A percentile compares a stretch with the other conserved stretches of the same genome.
Evolutionary conservation across 2,113 vertebrate genomes (phyloP).

Genomic region (Amphiprion ocellaris): DNA sequence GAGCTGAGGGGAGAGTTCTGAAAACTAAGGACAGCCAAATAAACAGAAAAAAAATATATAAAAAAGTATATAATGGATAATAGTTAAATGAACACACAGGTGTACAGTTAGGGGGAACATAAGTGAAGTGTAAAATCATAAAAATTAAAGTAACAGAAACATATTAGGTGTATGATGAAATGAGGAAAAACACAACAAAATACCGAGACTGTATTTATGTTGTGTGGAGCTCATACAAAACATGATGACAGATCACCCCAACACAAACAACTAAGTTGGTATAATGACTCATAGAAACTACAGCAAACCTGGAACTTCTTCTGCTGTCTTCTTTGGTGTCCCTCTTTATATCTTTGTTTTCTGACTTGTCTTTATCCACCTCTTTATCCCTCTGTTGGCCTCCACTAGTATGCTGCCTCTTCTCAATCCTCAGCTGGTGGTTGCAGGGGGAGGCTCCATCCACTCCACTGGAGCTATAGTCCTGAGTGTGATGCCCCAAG

Average conservation of each 20-base stretch:
- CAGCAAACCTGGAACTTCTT: constrained; percentile 65
- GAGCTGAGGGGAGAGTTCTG: constrained; percentile 91
- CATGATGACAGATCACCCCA: neutral
- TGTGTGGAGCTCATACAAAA: neutral
- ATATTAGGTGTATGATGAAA: constrained; percentile 20
- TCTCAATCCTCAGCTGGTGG: constrained; percentile 77
- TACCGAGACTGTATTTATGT: neutral
- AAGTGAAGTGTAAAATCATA: constrained; percentile 5
- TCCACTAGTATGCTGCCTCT: constrained; percentile 66
- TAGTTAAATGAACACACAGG: constrained; percentile 17
- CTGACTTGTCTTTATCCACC: constrained; percentile 57
- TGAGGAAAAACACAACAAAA: constrained; percentile 17
- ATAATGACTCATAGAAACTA: neutral
- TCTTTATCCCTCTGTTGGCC: constrained; percentile 65
- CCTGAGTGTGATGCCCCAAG: constrained; percentile 61
- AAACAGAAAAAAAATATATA: constrained; percentile 1
- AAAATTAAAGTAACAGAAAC: constrained; percentile 13
- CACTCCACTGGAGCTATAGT: constrained; percentile 61
- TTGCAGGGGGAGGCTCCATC: constrained; percentile 63
- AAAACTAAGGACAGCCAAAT: constrained; percentile 84
- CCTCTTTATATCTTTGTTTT: constrained; percentile 61
- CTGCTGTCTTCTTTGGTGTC: constrained; percentile 77
- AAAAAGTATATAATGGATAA: constrained; percentile 23
- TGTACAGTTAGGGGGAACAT: neutral
- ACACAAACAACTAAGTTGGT: neutral